Conservation (phyloP, 1,140 invertebrate genomes). For the Globodera ellingtonae region DNA sequence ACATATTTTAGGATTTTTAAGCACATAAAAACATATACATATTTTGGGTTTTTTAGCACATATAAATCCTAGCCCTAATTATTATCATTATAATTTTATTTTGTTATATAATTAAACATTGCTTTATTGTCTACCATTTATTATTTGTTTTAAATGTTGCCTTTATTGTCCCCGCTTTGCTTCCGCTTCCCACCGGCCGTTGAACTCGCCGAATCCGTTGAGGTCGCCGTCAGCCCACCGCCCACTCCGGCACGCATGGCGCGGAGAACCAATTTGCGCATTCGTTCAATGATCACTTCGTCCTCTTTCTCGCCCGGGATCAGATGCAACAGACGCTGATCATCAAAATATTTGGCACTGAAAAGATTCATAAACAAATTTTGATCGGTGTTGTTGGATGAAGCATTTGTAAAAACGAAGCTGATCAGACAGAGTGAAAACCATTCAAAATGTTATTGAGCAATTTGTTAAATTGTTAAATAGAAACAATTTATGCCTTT, state of each 20-base stretch:
- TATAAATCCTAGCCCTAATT: too few species aligned
- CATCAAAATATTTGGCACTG: conserved; percentile 64
- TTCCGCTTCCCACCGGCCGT: conserved; percentile 2
- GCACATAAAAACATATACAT: too few species aligned
- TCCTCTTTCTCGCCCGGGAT: conserved; percentile 64
- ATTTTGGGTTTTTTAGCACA: too few species aligned
- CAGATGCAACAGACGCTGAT: conserved; percentile 63
- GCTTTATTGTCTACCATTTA: not conserved
- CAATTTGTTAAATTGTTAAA: too few species aligned
- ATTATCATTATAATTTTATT: too few species aligned
- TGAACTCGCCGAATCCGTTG: conserved; percentile 4
- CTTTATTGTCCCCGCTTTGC: not conserved
- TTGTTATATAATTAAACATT: too few species aligned
- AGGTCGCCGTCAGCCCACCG: not conserved
- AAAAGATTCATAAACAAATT: not conserved
- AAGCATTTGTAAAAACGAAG: too few species aligned
- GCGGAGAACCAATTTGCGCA: conserved; percentile 52
- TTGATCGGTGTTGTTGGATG: too few species aligned
- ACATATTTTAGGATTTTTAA: too few species aligned
- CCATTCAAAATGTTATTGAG: conserved; percentile 35
- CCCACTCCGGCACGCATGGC: conserved; percentile 59
- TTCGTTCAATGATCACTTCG: conserved; percentile 57
- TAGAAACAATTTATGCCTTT: too few species aligned
- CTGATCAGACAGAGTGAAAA: too few species aligned
- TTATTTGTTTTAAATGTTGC: not conserved